These are phyloP conservation scores for Crocuta crocuta DNA, from an alignment of 2,113 vertebrate genomes.

Conservation along the genomic window DNA sequence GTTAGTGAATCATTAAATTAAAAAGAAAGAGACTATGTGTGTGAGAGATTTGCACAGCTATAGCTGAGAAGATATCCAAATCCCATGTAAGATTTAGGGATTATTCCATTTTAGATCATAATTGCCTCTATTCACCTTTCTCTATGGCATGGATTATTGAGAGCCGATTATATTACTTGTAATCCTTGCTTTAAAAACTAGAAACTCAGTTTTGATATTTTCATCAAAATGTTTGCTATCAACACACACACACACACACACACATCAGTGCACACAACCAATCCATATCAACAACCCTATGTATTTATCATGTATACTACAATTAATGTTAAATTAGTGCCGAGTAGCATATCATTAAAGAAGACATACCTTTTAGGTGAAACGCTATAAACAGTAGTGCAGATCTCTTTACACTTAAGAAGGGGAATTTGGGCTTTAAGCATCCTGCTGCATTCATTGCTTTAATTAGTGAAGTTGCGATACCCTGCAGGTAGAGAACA, in stretches of 20 bases:
- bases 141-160: not conserved
- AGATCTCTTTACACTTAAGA: constrained; percentile 91
- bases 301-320: not conserved
- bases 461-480: constrained; percentile 92
- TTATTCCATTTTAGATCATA: not conserved
- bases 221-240: not conserved
- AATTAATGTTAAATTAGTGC: not conserved
- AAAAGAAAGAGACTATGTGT: not conserved
- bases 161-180: not conserved
- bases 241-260: not conserved
- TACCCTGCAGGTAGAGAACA: constrained; percentile 87
- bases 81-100: not conserved
- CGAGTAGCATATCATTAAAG: not conserved
- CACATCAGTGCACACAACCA: not conserved
- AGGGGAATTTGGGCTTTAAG: constrained; percentile 97
- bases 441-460: constrained; percentile 94
- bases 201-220: constrained; percentile 39
- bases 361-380: constrained; percentile 94
- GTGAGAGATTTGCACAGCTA: not conserved
- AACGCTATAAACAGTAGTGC: constrained; percentile 92
- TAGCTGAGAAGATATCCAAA: not conserved
- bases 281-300: not conserved
- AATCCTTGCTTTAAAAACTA: constrained; percentile 37
- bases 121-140: not conserved
- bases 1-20: not conserved